These are phyloP conservation scores for Drosophila peninsularis DNA, from an alignment of 2,888 invertebrate species.

Conservation along the genomic window DNA sequence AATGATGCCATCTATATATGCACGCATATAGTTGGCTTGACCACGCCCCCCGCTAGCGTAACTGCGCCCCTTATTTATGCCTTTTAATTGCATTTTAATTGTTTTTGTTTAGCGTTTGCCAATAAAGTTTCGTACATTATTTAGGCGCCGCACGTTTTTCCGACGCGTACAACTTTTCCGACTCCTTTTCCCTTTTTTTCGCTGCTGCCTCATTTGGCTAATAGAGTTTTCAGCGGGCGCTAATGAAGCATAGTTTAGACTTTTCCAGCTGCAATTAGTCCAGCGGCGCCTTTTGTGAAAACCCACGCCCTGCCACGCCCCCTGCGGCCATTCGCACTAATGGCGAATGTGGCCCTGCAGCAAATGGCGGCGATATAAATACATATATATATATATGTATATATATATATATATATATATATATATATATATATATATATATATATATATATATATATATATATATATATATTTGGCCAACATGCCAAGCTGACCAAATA, in stretches of 20 bases:
- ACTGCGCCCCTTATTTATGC: conserved; percentile 22
- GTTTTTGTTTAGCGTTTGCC: conserved; percentile 44
- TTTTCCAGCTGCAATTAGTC: conserved; percentile 65
- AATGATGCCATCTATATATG: conserved; percentile 7
- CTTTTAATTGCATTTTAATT: conserved; percentile 72
- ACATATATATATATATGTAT: not conserved
- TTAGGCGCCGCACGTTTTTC: conserved; percentile 61
- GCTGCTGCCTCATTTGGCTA: conserved; percentile 58
- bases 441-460: conserved; percentile 21
- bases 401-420: too few species aligned
- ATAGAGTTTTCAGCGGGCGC: conserved; percentile 63
- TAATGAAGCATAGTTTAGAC: conserved; percentile 72
- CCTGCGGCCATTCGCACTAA: conserved; percentile 62
- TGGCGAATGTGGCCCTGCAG: conserved; percentile 43
- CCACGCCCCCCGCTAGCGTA: conserved; percentile 2
- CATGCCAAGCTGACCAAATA: conserved; percentile 57
- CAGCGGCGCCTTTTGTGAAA: conserved; percentile 27
- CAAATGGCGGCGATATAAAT: conserved; percentile 52
- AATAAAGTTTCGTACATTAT: conserved; percentile 56
- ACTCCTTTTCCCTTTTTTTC: conserved; percentile 5
- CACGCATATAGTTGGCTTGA: not conserved
- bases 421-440: conserved; percentile 42
- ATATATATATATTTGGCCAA: conserved; percentile 49
- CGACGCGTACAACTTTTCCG: conserved; percentile 37
- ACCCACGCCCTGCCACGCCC: conserved; percentile 3